These are phyloP conservation scores for Zaprionus capensis DNA, from an alignment of 1,140 invertebrate species.

Conservation along the genomic window DNA sequence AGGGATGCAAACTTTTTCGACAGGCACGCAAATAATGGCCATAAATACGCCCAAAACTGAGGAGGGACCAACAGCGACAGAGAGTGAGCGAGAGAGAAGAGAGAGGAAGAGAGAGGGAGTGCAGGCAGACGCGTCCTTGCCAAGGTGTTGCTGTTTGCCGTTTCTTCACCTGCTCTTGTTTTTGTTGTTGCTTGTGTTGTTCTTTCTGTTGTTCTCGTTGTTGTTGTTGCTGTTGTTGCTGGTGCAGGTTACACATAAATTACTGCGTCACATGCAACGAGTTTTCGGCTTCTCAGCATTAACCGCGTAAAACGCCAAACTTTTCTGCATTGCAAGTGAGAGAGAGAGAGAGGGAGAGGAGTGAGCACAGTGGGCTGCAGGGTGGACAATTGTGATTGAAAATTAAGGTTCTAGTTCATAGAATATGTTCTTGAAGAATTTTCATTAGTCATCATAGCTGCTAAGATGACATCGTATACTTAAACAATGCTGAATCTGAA, in stretches of 20 bases:
- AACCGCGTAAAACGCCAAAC: slow-evolving; percentile 48
- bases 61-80: background rate
- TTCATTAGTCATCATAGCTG: no score
- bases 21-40: slow-evolving; percentile 50
- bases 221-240: slow-evolving; percentile 21
- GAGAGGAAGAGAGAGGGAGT: background rate
- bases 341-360: background rate
- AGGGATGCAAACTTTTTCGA: slow-evolving; percentile 45
- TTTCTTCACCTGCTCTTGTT: background rate
- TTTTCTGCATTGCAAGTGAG: slow-evolving; percentile 31
- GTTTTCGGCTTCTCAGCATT: slow-evolving; percentile 51
- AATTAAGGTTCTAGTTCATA: background rate
- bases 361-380: slow-evolving; percentile 1
- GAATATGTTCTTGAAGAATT: no score
- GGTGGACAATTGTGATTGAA: background rate
- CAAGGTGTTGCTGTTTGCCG: slow-evolving; percentile 40
- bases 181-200: slow-evolving; percentile 21
- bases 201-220: slow-evolving; percentile 1
- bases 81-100: slow-evolving; percentile 3
- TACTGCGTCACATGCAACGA: slow-evolving; percentile 55
- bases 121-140: slow-evolving; percentile 15
- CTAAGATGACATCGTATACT: no score
- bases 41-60: slow-evolving; percentile 25
- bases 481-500: no score
- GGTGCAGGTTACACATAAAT: slow-evolving; percentile 54